A percentile compares a stretch with the other conserved stretches of the same genome.
These are phyloP conservation scores for Cotesia glomerata DNA, from an alignment of 1,140 invertebrate species.

Conservation along the genomic window DNA sequence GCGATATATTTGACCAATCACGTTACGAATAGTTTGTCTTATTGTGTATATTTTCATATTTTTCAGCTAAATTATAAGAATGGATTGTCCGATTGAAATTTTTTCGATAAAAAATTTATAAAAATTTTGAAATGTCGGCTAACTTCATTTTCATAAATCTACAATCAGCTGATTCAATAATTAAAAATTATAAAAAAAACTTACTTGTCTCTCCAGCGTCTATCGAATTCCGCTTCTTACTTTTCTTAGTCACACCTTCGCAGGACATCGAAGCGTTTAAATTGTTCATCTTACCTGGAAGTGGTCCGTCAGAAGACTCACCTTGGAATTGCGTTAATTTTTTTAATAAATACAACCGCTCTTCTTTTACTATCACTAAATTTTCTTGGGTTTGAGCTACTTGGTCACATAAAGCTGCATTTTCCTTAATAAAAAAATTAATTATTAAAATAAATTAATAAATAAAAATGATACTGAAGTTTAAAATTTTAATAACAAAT, in stretches of 20 bases:
- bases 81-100: too few species aligned
- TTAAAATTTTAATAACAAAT: too few species aligned
- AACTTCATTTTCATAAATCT: too few species aligned
- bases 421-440: conserved; percentile 68
- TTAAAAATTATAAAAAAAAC: too few species aligned
- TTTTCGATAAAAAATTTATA: too few species aligned
- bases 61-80: too few species aligned
- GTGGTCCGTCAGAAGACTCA: conserved; percentile 50
- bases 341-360: conserved; percentile 74
- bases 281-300: conserved; percentile 45
- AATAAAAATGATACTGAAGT: conserved; percentile 1
- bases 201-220: conserved; percentile 25
- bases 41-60: too few species aligned
- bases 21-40: too few species aligned
- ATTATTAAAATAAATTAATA: conserved; percentile 30
- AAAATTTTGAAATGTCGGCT: too few species aligned
- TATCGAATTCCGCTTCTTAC: conserved; percentile 47
- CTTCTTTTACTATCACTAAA: conserved; percentile 76
- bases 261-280: conserved; percentile 41
- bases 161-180: too few species aligned
- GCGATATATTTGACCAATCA: too few species aligned
- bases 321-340: conserved; percentile 72
- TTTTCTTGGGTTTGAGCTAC: conserved; percentile 78
- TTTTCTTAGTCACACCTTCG: conserved; percentile 45
- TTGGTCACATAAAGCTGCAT: conserved; percentile 83